Base-by-base conservation (phyloP, 92 coral and sea anemone genomes). In the Actinostola sp. region DNA sequence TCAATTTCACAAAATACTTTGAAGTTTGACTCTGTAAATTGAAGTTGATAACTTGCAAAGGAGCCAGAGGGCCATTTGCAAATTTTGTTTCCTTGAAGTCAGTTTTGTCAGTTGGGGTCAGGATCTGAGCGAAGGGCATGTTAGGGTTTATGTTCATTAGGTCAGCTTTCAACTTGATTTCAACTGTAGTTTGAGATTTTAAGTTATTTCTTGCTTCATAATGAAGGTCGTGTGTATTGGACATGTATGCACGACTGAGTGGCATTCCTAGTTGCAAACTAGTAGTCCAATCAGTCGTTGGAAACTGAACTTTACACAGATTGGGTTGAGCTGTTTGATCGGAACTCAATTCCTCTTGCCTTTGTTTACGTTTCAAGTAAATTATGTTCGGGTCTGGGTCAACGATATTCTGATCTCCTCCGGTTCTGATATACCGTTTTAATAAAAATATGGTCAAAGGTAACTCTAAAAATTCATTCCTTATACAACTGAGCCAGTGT, bases 171-270 rank as follows among this genome's bases (percentile, higher is more conserved):
- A 77, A 36, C 26, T 84, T 72, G 50, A 33, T 20, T 46, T 78
- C 73, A 59, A 53, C 81, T 65, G 66, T 62, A 31, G 16, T 23
- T 39, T 66, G 72, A 58, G 43, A 14, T 33, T 58, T 65, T 38
- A 39, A n/a, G 49, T 43, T 60, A 28, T 72, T 72, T 67, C 80
- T 43, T 17, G 89, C 84, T 44, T 79, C 82, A 66, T 84, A 78
- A 2, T 66, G 63, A 5, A 78, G 74, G n/a, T n/a, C n/a, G n/a
- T n/a, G n/a, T n/a, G n/a, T n/a, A n/a, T n/a, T n/a, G n/a, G n/a
- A n/a, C n/a, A n/a, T n/a, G n/a, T n/a, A n/a, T n/a, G n/a, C n/a
- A n/a, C n/a, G n/a, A n/a, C n/a, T n/a, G n/a, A n/a, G n/a, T n/a
- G n/a, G n/a, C n/a, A n/a, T n/a, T n/a, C n/a, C n/a, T n/a, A n/a